Base-by-base conservation (phyloP, 2,797 vertebrate species). In the Toxotes lorentzi region DNA sequence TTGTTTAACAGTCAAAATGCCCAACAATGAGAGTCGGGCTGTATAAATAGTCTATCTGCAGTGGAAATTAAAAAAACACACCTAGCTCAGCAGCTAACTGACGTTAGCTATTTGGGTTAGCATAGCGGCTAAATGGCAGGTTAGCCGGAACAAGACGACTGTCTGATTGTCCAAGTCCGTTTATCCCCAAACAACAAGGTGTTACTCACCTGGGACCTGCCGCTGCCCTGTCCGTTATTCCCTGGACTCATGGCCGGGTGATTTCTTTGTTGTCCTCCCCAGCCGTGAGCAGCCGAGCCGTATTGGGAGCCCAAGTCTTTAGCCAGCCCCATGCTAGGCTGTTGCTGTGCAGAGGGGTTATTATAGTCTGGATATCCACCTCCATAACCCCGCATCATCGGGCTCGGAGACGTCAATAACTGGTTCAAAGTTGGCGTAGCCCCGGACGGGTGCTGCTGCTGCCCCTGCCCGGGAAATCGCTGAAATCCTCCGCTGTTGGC, bases 351-450 rank as follows among this genome's bases (percentile, higher is more conserved):
- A 45, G 91, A 75, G 34, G 96, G 94, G 89, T 91, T 94, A 86
- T 91, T 94, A 91, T 96, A 97, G 81, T 98, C 97, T 68, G 96
- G 92, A 90, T 96, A 97, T 86, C 95, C 93, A 76, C 95, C 91
- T 91, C 95, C 94, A 83, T 96, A 98, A 68, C 95, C 96, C 79
- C 97, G 89, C 96, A 97, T 97, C 96, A 97, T 96, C 71, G 97
- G 96, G 92, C 97, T 97, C 58, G 97, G 97, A 76, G 97, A 96
- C 34, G 97, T 97, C 82, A 98, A 91, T 61, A 98, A 93, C 94
- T 98, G 97, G 85, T 98, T 97, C 62, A 98, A 83, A 75, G 97
- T 98, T 88, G 97, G 97, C 27, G 97, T 98, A n/a, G 96, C 95
- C 79, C 97, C 97, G 34, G 96, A 97, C 53, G 96, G 96, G 92